Conservation (phyloP, 2,113 vertebrate genomes). For the Eurypyga helias region DNA sequence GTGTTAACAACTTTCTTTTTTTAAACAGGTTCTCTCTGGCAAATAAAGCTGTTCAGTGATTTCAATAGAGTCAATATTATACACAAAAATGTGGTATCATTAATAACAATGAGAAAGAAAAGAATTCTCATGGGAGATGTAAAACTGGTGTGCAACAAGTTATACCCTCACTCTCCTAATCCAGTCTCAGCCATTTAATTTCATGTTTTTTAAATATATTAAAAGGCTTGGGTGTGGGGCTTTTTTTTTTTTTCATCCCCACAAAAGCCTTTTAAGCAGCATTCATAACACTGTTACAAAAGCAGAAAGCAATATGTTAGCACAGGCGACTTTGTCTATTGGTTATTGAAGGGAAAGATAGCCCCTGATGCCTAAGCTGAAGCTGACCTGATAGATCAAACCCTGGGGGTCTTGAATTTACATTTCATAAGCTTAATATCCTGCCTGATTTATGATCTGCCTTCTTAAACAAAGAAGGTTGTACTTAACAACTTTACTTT, state of each 20-base stretch:
- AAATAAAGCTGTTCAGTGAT: conserved; percentile 49
- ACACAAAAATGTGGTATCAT: conserved; percentile 38
- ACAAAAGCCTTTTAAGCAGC: background rate
- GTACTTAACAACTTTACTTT: conserved; percentile 70
- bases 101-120: conserved; percentile 43
- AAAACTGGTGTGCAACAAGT: conserved; percentile 23
- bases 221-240: background rate
- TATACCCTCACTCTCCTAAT: conserved; percentile 6
- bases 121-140: background rate
- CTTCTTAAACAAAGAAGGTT: conserved; percentile 47
- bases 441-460: conserved; percentile 57
- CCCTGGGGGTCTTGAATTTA: conserved; percentile 27
- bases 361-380: background rate
- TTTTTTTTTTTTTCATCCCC: too few species aligned
- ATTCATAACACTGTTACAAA: background rate
- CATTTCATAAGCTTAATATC: conserved; percentile 61
- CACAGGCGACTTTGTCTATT: background rate
- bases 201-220: conserved; percentile 6
- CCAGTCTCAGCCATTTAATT: conserved; percentile 25
- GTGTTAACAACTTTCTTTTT: background rate
- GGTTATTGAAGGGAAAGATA: background rate
- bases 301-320: background rate
- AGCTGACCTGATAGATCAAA: conserved; percentile 34
- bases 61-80: conserved; percentile 38
- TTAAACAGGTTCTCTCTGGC: conserved; percentile 33